Conservation (phyloP, 1,140 invertebrate species). For the Pissodes strobi region DNA sequence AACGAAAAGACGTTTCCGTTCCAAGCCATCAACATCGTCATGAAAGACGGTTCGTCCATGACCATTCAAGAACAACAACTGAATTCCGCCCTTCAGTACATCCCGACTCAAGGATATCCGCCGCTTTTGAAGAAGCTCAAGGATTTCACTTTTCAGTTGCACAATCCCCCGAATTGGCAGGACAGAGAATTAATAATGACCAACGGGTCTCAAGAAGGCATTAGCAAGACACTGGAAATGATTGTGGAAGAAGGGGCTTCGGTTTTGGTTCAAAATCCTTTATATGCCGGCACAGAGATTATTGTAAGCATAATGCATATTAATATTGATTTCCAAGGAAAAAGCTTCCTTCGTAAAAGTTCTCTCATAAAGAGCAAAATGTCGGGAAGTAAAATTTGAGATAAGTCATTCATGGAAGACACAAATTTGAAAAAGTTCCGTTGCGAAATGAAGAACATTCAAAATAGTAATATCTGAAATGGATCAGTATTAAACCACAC, state of each 20-base stretch:
- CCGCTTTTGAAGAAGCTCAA: conserved; percentile 66
- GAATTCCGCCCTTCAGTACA: conserved; percentile 70
- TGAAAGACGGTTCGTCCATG: conserved; percentile 65
- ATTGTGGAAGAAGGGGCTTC: conserved; percentile 69
- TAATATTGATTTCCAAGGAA: too few species aligned
- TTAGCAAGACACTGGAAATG: conserved; percentile 73
- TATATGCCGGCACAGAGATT: conserved; percentile 71
- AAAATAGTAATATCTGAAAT: too few species aligned
- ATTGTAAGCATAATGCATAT: too few species aligned
- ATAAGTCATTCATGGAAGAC: too few species aligned
- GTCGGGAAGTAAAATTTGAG: too few species aligned
- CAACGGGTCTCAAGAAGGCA: conserved; percentile 75
- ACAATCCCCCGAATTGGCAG: conserved; percentile 68
- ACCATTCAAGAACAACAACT: conserved; percentile 64
- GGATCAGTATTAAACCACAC: too few species aligned
- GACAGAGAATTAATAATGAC: conserved; percentile 69
- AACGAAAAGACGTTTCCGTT: conserved; percentile 79
- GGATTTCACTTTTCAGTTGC: conserved; percentile 66
- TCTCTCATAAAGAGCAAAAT: too few species aligned
- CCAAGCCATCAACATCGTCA: conserved; percentile 64
- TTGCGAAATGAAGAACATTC: too few species aligned
- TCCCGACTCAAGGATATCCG: conserved; percentile 74
- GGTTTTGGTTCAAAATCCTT: conserved; percentile 70
- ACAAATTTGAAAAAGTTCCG: too few species aligned
- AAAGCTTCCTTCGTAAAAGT: too few species aligned